A percentile compares a stretch with the other conserved stretches of the same genome.
Conservation (phyloP, 1,140 invertebrate genomes). For the Drosophila sp. region DNA sequence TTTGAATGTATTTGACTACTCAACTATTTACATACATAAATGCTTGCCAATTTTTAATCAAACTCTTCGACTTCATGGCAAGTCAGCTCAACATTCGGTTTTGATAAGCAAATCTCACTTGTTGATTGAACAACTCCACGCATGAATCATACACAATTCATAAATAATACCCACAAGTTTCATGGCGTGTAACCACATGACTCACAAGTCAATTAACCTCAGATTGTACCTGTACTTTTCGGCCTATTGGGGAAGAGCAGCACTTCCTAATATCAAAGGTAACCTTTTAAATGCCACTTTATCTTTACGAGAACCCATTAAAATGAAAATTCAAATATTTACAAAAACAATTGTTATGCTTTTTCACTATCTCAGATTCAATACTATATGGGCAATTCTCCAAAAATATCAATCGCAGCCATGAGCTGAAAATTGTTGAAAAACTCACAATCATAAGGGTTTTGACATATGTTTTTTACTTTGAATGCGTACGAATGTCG, state of each 20-base stretch:
- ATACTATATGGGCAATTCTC: too few relatives aligned
- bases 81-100: neutral
- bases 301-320: conserved; percentile 5
- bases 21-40: neutral
- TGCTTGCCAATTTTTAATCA: conserved; percentile 9
- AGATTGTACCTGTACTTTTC: neutral
- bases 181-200: conserved; percentile 1
- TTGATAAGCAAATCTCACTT: conserved; percentile 6
- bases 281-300: neutral
- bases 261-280: neutral
- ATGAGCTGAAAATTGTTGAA: too few relatives aligned
- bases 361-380: too few relatives aligned
- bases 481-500: too few relatives aligned
- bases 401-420: too few relatives aligned
- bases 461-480: too few relatives aligned
- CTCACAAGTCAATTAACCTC: conserved; percentile 17
- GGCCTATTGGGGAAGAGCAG: conserved; percentile 21
- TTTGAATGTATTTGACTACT: neutral
- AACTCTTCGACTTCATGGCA: neutral
- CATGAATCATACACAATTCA: conserved; percentile 19
- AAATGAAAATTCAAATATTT: too few relatives aligned
- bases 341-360: too few relatives aligned
- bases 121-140: conserved; percentile 10
- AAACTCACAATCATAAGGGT: too few relatives aligned
- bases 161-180: neutral